phyloP scores from a whole-genome alignment of 2,113 vertebrate genomes.

The Triplophysa siluroides region DNA sequence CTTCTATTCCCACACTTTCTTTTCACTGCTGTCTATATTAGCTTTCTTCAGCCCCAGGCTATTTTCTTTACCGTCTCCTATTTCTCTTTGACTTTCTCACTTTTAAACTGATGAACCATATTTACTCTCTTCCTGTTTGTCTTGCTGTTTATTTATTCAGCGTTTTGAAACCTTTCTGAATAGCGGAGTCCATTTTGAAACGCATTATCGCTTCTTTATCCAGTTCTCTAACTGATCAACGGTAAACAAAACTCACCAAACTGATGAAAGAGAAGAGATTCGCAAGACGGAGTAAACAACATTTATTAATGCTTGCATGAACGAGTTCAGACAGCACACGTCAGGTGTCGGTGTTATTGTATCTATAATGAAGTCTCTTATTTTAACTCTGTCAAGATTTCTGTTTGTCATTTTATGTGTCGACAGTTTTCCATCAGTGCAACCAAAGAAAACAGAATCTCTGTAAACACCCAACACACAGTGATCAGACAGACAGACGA shows the following conservation, averaged over 20 bases:
- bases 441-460: too few species aligned
- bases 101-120: not conserved
- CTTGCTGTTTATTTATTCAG: not conserved
- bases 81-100: not conserved
- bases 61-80: not conserved
- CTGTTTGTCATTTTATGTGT: not conserved
- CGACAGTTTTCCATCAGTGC: too few species aligned
- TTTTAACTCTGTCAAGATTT: not conserved
- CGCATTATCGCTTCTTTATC: not conserved
- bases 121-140: not conserved
- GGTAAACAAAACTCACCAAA: not conserved
- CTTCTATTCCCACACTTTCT: not conserved
- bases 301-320: not conserved
- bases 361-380: not conserved
- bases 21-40: not conserved
- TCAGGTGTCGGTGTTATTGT: not conserved
- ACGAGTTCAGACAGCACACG: not conserved
- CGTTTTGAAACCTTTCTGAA: not conserved
- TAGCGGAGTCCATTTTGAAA: not conserved
- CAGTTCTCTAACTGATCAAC: not conserved
- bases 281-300: not conserved
- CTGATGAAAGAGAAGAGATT: not conserved
- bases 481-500: too few species aligned
- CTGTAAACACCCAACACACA: too few species aligned
- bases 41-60: not conserved